Evolutionary conservation across 2,113 vertebrate species (phyloP).

Genomic region (Hylia prasina): DNA sequence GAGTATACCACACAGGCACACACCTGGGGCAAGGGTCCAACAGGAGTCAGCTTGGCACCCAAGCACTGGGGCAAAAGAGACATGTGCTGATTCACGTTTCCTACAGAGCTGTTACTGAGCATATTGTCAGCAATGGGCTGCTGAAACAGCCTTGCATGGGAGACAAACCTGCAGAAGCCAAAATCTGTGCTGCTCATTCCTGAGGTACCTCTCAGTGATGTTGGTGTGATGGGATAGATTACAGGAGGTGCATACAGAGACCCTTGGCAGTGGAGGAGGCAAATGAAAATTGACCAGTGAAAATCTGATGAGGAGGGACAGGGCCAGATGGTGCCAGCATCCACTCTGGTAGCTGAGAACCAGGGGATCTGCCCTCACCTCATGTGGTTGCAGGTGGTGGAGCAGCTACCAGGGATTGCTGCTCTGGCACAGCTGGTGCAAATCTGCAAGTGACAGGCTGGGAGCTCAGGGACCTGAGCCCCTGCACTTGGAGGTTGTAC

Average conservation of each 20-base stretch:
- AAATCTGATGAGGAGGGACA: not conserved
- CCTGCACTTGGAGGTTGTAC: not conserved
- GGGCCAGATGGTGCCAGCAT: not conserved
- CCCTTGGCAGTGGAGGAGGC: not conserved
- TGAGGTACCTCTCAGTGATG: not conserved
- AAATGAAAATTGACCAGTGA: not conserved
- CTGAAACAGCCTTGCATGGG: not conserved
- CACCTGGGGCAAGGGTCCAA: not conserved
- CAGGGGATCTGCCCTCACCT: not conserved
- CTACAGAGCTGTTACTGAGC: not conserved
- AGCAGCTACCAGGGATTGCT: not conserved
- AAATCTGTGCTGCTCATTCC: not conserved
- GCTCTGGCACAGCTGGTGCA: not conserved
- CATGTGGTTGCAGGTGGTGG: rapidly evolving
- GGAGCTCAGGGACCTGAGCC: not conserved
- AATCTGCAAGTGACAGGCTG: not conserved
- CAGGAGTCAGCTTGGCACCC: rapidly evolving
- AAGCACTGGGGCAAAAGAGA: not conserved
- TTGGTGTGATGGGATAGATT: not conserved
- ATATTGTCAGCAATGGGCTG: not conserved
- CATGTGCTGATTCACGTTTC: not conserved
- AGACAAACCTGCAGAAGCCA: not conserved
- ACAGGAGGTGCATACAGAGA: not conserved
- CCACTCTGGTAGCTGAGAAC: not conserved
- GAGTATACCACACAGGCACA: not conserved